These are phyloP conservation scores for Drosophila aldrichi DNA, from an alignment of 2,888 invertebrate species.

Conservation along the genomic window DNA sequence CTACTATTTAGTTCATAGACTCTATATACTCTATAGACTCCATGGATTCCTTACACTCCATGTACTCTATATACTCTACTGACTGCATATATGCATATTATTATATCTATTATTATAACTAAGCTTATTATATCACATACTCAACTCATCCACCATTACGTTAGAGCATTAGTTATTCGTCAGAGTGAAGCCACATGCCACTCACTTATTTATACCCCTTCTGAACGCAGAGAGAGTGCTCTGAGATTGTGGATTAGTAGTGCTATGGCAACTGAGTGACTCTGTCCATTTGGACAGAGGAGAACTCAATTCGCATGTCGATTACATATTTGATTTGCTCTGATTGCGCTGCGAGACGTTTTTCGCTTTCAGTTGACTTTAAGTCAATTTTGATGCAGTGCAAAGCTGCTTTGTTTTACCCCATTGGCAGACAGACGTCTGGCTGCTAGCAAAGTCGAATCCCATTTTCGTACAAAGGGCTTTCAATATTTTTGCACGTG, in stretches of 20 bases:
- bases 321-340: conserved; percentile 61
- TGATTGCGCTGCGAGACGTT: conserved; percentile 38
- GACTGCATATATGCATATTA: no score
- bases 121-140: not conserved
- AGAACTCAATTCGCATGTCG: conserved; percentile 36
- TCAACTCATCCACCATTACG: not conserved
- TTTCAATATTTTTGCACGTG: conserved; percentile 26
- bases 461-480: conserved; percentile 44
- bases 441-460: conserved; percentile 44
- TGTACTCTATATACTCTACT: not conserved
- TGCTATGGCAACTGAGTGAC: conserved; percentile 6
- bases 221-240: not conserved
- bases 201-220: conserved; percentile 52
- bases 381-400: conserved; percentile 42
- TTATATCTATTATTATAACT: no score
- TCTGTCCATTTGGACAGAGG: conserved; percentile 23
- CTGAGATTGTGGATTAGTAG: conserved; percentile 22
- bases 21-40: not conserved
- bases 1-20: no score
- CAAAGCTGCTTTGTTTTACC: conserved; percentile 11
- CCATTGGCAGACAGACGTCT: conserved; percentile 31
- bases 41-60: not conserved
- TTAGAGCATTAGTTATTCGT: not conserved
- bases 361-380: conserved; percentile 27
- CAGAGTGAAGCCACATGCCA: no score